Conservation (phyloP, 2,113 vertebrate species). For the Dromaius novaehollandiae region DNA sequence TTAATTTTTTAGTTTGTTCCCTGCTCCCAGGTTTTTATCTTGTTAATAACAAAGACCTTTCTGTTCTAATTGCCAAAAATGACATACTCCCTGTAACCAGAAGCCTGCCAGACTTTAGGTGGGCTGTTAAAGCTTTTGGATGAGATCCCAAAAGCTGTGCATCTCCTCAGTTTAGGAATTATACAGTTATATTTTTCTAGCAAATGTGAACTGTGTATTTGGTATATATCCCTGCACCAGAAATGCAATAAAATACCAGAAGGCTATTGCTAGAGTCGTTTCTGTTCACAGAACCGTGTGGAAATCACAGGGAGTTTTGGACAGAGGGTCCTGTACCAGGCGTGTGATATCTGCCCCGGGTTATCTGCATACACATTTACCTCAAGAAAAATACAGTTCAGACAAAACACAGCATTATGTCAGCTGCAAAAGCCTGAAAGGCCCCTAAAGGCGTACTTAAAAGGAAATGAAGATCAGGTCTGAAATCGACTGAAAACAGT, state of each 20-base stretch:
- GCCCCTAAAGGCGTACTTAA: background rate
- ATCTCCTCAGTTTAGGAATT: background rate
- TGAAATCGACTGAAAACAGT: background rate
- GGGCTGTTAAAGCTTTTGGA: slow-evolving; percentile 49
- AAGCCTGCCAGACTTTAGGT: slow-evolving; percentile 62
- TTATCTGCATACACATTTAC: background rate
- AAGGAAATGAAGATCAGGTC: background rate
- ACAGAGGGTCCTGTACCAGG: background rate
- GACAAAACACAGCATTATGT: background rate
- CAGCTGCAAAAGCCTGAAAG: background rate
- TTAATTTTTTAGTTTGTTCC: background rate
- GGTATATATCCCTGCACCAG: background rate
- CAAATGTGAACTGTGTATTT: background rate
- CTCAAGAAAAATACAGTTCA: background rate
- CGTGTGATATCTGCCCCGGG: background rate
- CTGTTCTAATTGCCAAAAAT: slow-evolving; percentile 47
- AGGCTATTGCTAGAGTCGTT: background rate
- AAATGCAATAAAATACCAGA: background rate
- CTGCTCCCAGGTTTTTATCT: background rate
- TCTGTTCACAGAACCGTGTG: background rate
- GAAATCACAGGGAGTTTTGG: background rate
- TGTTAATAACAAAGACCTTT: slow-evolving; percentile 7
- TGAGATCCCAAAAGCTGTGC: background rate
- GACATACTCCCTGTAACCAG: background rate
- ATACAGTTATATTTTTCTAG: background rate